phyloP scores from a whole-genome alignment of 2,113 vertebrate species.

The Bos indicus region DNA sequence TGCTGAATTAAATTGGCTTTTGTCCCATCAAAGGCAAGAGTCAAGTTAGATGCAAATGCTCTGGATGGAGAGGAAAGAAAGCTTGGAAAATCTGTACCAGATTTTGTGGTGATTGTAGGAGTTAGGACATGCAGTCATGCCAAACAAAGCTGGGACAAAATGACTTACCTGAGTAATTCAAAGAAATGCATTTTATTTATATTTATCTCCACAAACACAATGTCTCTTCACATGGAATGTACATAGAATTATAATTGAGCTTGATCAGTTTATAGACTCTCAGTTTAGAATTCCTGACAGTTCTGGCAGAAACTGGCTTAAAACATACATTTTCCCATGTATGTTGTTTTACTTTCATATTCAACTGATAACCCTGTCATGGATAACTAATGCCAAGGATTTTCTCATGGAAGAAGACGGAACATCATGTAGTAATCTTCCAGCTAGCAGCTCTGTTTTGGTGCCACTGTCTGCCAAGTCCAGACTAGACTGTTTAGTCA shows the following conservation, averaged over 20 bases:
- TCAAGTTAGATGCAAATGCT: background rate
- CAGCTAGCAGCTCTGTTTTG: background rate
- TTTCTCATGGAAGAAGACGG: background rate
- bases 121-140: background rate
- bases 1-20: slow-evolving; percentile 34
- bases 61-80: background rate
- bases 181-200: background rate
- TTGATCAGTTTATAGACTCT: background rate
- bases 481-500: background rate
- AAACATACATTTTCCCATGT: background rate
- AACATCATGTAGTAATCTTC: background rate
- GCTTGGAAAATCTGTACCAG: background rate
- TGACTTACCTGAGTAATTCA: background rate
- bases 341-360: slow-evolving; percentile 14
- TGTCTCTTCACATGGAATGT: background rate
- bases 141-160: background rate
- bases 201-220: background rate
- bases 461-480: background rate
- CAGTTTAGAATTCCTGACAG: background rate
- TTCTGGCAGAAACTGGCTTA: background rate
- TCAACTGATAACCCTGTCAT: background rate
- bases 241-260: background rate
- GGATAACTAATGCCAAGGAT: background rate
- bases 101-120: background rate
- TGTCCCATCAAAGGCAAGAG: slow-evolving; percentile 3